A percentile compares a stretch with the other conserved stretches of the same genome.
Conservation (phyloP, 1,140 invertebrate genomes). For the Ganaspis sp. region DNA sequence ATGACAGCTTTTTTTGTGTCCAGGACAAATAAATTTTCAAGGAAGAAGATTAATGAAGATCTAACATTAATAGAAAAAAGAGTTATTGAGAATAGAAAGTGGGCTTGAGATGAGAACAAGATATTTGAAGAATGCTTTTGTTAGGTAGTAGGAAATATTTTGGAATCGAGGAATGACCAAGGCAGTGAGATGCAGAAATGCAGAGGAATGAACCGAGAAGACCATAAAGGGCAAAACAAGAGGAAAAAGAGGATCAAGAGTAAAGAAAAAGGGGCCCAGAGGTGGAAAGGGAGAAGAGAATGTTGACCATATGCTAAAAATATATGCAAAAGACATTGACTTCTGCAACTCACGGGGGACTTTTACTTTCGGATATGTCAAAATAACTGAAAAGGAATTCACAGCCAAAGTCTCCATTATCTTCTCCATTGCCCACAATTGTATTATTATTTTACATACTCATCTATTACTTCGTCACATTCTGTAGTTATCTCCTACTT, state of each 20-base stretch:
- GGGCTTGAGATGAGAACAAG: neutral
- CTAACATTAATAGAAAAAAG: neutral
- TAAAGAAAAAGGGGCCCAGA: slow-evolving; percentile 44
- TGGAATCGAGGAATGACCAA: slow-evolving; percentile 41
- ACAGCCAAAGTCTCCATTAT: slow-evolving; percentile 48
- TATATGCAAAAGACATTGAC: slow-evolving; percentile 66
- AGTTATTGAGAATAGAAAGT: neutral
- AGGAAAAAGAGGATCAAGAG: neutral
- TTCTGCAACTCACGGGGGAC: slow-evolving; percentile 51
- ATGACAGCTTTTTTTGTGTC: too few species aligned
- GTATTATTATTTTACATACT: neutral
- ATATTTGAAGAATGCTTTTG: slow-evolving; percentile 4
- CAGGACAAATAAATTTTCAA: too few species aligned
- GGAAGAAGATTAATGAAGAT: too few species aligned
- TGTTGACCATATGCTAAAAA: slow-evolving; percentile 68
- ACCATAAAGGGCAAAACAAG: slow-evolving; percentile 11
- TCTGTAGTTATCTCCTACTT: neutral
- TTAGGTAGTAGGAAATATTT: slow-evolving; percentile 13
- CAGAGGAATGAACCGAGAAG: slow-evolving; percentile 4
- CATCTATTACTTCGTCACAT: too few species aligned
- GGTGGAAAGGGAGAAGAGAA: slow-evolving; percentile 56
- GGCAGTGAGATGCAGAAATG: slow-evolving; percentile 11
- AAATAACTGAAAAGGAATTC: slow-evolving; percentile 60
- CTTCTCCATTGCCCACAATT: neutral
- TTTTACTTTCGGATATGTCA: slow-evolving; percentile 65